phyloP scores from a whole-genome alignment of 2,797 vertebrate species.

The Aeoliscus strigatus region DNA sequence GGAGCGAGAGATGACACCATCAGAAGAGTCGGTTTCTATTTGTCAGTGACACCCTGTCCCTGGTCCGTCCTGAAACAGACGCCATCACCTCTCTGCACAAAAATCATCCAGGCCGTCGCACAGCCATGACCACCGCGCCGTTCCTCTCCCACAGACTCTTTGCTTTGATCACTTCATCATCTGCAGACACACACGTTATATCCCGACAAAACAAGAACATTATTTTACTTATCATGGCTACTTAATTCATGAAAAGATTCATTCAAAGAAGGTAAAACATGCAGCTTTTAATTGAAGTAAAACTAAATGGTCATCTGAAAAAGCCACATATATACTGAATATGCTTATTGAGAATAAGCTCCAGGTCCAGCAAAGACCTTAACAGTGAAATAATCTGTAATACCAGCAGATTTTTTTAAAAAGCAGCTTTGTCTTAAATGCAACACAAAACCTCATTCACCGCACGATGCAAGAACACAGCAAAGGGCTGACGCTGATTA shows the following conservation, averaged over 20 bases:
- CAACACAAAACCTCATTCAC: slow-evolving; percentile 23
- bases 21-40: too few species aligned
- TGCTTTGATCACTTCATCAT: too few species aligned
- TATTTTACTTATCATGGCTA: too few species aligned
- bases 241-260: too few species aligned
- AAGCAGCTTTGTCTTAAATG: slow-evolving; percentile 38
- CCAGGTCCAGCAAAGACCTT: background rate
- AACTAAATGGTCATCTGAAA: background rate
- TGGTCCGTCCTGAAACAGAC: background rate
- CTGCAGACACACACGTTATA: too few species aligned
- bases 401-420: slow-evolving; percentile 20
- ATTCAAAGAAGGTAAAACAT: too few species aligned
- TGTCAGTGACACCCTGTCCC: too few species aligned
- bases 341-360: slow-evolving; percentile 7
- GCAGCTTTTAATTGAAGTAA: slow-evolving; percentile 4
- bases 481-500: slow-evolving; percentile 24
- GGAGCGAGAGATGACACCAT: background rate
- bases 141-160: slow-evolving; percentile 81
- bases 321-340: slow-evolving; percentile 1
- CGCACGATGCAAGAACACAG: slow-evolving; percentile 1
- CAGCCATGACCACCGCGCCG: slow-evolving; percentile 87
- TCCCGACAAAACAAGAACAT: too few species aligned
- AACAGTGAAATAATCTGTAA: slow-evolving; percentile 22
- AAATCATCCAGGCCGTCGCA: slow-evolving; percentile 90
- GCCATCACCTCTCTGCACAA: slow-evolving; percentile 96